Evolutionary conservation across 2,797 vertebrate species (phyloP), one percentile per base, ranked within the genome.

Genomic region (Ctenosaura bakeri): DNA sequence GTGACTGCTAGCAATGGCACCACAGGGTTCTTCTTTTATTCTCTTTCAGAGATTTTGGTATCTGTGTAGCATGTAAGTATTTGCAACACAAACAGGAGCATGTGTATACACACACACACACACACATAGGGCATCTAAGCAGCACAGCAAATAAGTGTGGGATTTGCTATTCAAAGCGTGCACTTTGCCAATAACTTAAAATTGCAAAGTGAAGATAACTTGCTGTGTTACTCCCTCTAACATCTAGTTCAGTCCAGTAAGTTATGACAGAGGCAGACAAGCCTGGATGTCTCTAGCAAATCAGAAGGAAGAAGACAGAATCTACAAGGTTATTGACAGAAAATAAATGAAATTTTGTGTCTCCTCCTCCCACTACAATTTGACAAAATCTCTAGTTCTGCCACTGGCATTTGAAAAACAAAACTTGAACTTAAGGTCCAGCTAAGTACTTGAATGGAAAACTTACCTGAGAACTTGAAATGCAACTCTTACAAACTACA

Each of bases 1-100:
- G 73, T 62, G 64, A 87, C 50, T 87, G 29, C 29, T 71, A 71
- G 46, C 22, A 92, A 78, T 66, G 69, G 46, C 78, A 77, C 73
- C 29, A 24, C 52, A 16, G 85, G 62, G 52, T 22, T 62, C 66
- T 20, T 52, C 18, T 71, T 78, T 79, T 84, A 83, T 74, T 79
- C 80, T 84, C 20, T 52, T 42, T 71, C n/a, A 50, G 50, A 38
- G 20, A 81, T 91, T 29, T 83, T 62, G 29, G 35, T 76, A 77
- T 83, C 62, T 69, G 16, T 83, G 87, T 86, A 73, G 2, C 78
- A 13, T 74, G 29, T 32, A 69, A 69, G 29, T 32, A 69, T 32
- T 32, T 32, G 12, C 9, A 69, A 69, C 66, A 69, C 10, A 32
- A 83, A 54, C 29, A 79, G 32, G 13, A 56, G 12, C 56, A 29